These are phyloP conservation scores for Malacosoma neustria DNA, from an alignment of 2,888 invertebrate genomes.

Conservation along the genomic window DNA sequence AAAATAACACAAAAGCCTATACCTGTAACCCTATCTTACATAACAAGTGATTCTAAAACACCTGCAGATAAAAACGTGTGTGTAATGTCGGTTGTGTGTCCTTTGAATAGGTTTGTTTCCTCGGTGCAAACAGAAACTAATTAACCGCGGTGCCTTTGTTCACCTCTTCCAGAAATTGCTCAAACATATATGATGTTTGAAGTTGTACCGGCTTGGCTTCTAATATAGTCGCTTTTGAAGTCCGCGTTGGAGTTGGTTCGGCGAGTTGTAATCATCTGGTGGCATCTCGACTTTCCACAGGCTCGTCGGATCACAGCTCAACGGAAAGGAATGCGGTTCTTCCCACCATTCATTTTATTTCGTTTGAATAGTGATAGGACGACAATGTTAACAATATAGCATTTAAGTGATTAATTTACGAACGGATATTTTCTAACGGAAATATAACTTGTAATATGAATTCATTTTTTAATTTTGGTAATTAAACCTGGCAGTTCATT, in stretches of 20 bases:
- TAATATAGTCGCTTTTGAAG: slow-evolving; percentile 6
- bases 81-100: slow-evolving; percentile 10
- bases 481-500: too few relatives aligned
- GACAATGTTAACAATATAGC: slow-evolving; percentile 6
- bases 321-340: slow-evolving; percentile 27
- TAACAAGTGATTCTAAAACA: slow-evolving; percentile 9
- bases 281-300: slow-evolving; percentile 19
- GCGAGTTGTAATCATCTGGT: slow-evolving; percentile 20
- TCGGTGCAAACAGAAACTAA: slow-evolving; percentile 50
- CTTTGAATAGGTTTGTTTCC: slow-evolving; percentile 46
- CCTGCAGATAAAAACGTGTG: slow-evolving; percentile 1
- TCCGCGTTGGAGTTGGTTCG: slow-evolving; percentile 11
- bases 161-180: slow-evolving; percentile 50
- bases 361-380: slow-evolving; percentile 11
- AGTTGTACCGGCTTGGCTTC: slow-evolving; percentile 25
- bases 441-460: too few relatives aligned
- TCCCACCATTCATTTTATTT: slow-evolving; percentile 18
- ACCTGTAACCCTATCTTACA: too few relatives aligned
- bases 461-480: too few relatives aligned
- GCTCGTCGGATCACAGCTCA: slow-evolving; percentile 22
- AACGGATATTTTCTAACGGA: too few relatives aligned
- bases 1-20: too few relatives aligned
- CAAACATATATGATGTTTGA: slow-evolving; percentile 32
- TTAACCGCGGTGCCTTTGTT: slow-evolving; percentile 56
- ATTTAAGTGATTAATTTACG: too few relatives aligned